Evolutionary conservation across 2,113 vertebrate species (phyloP).

Genomic region (Cacatua alba): DNA sequence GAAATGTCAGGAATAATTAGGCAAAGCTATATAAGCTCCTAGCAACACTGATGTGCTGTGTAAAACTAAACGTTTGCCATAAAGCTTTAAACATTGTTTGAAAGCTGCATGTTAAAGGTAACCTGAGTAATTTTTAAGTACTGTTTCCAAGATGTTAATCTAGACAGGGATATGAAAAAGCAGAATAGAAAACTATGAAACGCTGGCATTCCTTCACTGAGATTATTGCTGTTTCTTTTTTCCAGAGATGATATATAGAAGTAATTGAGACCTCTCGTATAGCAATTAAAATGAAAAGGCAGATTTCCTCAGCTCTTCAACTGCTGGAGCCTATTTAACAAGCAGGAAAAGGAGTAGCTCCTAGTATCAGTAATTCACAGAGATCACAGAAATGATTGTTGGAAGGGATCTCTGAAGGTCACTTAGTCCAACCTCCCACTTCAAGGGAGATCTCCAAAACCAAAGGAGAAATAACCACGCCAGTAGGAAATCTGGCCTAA

Average conservation of each 20-base stretch:
- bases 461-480: not conserved
- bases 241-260: not conserved
- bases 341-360: not conserved
- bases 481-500: not conserved
- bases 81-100: conserved; percentile 36
- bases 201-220: not conserved
- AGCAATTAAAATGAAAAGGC: conserved; percentile 17
- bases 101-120: conserved; percentile 45
- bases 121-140: conserved; percentile 1
- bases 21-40: conserved; percentile 39
- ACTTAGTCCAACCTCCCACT: not conserved
- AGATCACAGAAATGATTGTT: not conserved
- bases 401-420: not conserved
- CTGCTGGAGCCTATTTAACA: not conserved
- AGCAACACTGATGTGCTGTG: conserved; percentile 27
- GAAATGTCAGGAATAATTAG: conserved; percentile 73
- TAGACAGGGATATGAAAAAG: not conserved
- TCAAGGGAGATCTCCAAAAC: not conserved
- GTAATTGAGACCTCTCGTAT: not conserved
- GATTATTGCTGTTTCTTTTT: not conserved
- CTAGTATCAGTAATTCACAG: not conserved
- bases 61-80: conserved; percentile 29
- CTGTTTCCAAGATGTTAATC: not conserved
- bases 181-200: not conserved
- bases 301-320: not conserved